Base-by-base conservation (phyloP, 53 echinoderm and acorn worm genomes). In the Antedon mediterranea region DNA sequence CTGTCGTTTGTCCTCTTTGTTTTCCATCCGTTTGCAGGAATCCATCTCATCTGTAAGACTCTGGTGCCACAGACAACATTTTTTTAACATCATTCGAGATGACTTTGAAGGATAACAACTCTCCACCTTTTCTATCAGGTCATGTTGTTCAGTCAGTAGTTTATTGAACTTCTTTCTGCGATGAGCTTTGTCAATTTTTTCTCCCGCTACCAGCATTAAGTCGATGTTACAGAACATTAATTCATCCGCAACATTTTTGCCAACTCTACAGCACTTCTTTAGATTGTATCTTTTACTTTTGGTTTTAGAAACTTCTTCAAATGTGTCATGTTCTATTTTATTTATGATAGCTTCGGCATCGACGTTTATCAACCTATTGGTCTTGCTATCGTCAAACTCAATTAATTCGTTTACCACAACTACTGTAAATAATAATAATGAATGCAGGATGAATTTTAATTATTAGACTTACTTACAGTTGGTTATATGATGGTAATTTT, bases 151-250 rank as follows among this genome's bases (percentile, higher is more conserved):
- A 9, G 81, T 76, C 11, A 76, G 82, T 0, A 85, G 77, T 26
- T 85, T 89, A 71, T 86, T 83, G 82, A 86, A 89, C 79, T 94
- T 94, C 85, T 91, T 89, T 76, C 91, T 85, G 33, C 81, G 82
- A 26, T 87, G 71, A 81, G 89, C 87, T 34, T 87, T 85, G 28
- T 42, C 75, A 76, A 89, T 89, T 87, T 91, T 88, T 33, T 89
- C 84, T 79, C 91, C 85, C 77, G 91, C 79, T 30, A 94, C 84
- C 78, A 83, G 90, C 80, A 88, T 81, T 9, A 89, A 75, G 42
- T 89, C 88, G 4, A 87, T 81, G 37, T 82, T 81, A 82, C 94
- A 94, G 86, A 77, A 87, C 29, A 94, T 83, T 0, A 87, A 87
- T 44, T 79, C 85, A 43, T 84, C 84, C 28, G 94, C 94, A 14